These are phyloP conservation scores for Herminia tarsipennalis DNA, from an alignment of 2,888 invertebrate genomes.

Conservation along the genomic window DNA sequence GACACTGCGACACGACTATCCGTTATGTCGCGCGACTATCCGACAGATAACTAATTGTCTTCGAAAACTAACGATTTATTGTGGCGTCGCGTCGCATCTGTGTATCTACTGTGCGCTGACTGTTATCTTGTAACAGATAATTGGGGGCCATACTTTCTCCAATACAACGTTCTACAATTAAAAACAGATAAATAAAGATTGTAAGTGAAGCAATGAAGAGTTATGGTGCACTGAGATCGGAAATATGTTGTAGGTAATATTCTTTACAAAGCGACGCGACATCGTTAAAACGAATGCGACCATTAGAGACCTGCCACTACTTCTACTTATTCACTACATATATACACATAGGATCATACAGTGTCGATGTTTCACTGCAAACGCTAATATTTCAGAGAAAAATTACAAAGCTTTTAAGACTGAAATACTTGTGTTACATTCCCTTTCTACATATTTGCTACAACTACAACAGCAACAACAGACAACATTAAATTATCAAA, in stretches of 20 bases:
- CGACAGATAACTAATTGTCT: constrained; percentile 42
- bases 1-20: constrained; percentile 15
- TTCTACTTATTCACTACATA: no score
- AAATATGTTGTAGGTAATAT: constrained; percentile 1
- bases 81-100: constrained; percentile 9
- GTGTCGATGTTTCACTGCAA: no score
- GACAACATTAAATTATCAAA: no score
- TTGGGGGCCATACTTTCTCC: constrained; percentile 34
- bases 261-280: constrained; percentile 1
- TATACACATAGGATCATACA: no score
- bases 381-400: no score
- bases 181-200: constrained; percentile 14
- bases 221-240: neutral
- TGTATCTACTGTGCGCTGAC: constrained; percentile 32
- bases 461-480: no score
- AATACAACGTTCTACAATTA: constrained; percentile 17
- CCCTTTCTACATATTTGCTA: no score
- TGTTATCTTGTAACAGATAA: constrained; percentile 38
- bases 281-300: no score
- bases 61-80: constrained; percentile 37
- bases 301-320: no score
- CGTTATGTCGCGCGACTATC: constrained; percentile 16
- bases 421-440: no score
- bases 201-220: constrained; percentile 8
- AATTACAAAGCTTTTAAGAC: no score